These are phyloP conservation scores for Sebastes trivittatus DNA, from an alignment of 2,797 vertebrate species.

Conservation along the genomic window DNA sequence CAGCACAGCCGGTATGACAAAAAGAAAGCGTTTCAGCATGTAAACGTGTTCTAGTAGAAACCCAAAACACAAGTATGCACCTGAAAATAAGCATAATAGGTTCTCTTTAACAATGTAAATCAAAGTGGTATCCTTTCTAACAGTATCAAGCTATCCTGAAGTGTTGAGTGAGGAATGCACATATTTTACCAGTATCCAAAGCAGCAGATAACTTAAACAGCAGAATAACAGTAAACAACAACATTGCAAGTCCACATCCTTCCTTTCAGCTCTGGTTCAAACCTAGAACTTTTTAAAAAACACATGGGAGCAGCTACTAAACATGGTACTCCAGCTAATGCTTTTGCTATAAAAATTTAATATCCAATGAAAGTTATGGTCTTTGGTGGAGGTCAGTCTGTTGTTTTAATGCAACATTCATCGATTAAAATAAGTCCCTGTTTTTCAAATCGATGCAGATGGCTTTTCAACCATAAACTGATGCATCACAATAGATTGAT, in stretches of 20 bases:
- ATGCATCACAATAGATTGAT: slow-evolving; percentile 15
- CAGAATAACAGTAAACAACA: background rate
- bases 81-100: too few relatives aligned
- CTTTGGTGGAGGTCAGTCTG: background rate
- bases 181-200: background rate
- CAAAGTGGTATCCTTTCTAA: background rate
- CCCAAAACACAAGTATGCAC: too few relatives aligned
- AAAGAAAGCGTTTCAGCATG: too few relatives aligned
- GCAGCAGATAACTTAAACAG: background rate
- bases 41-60: too few relatives aligned
- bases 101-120: background rate
- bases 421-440: background rate
- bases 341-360: background rate
- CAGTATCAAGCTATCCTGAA: background rate
- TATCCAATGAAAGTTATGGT: background rate
- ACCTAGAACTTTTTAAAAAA: background rate
- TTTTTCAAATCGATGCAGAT: slow-evolving; percentile 20
- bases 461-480: slow-evolving; percentile 1
- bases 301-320: background rate
- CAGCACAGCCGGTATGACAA: too few relatives aligned
- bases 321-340: background rate
- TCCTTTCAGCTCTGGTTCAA: background rate
- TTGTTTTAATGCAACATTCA: background rate
- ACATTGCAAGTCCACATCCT: background rate
- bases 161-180: background rate